Conservation (phyloP, 2,888 invertebrate genomes). For the Mythimna vitellina region DNA sequence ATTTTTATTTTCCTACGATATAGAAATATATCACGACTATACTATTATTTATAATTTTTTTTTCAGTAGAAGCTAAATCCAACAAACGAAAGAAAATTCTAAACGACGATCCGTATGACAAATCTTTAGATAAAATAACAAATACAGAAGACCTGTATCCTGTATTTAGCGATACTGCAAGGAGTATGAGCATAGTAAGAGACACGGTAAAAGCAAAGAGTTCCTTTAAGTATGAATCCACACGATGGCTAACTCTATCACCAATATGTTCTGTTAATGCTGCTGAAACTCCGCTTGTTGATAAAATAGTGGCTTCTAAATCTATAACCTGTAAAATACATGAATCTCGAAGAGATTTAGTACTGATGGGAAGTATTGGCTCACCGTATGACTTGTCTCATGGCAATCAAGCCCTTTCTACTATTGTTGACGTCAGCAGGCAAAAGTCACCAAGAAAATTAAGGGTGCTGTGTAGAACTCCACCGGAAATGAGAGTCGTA, state of each 20-base stretch:
- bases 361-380: slow-evolving; percentile 17
- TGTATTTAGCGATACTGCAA: slow-evolving; percentile 1
- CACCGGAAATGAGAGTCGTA: slow-evolving; percentile 76
- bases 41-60: slow-evolving; percentile 8
- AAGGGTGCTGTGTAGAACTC: slow-evolving; percentile 54
- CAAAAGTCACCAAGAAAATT: slow-evolving; percentile 22
- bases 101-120: slow-evolving; percentile 18
- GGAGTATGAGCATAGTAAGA: neutral
- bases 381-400: slow-evolving; percentile 26
- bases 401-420: slow-evolving; percentile 28
- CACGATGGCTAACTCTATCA: slow-evolving; percentile 70
- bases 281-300: slow-evolving; percentile 52
- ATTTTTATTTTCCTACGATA: slow-evolving; percentile 7
- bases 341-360: slow-evolving; percentile 47
- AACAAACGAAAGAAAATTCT: slow-evolving; percentile 2
- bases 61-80: slow-evolving; percentile 46
- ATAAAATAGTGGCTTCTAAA: slow-evolving; percentile 54
- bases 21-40: too few relatives aligned
- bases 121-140: slow-evolving; percentile 63
- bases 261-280: slow-evolving; percentile 77
- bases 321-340: slow-evolving; percentile 54
- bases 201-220: neutral
- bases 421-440: slow-evolving; percentile 21
- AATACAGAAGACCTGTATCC: slow-evolving; percentile 54
- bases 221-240: slow-evolving; percentile 42